Evolutionary conservation across 1,140 invertebrate genomes (phyloP).

Genomic region (Pinna nobilis): DNA sequence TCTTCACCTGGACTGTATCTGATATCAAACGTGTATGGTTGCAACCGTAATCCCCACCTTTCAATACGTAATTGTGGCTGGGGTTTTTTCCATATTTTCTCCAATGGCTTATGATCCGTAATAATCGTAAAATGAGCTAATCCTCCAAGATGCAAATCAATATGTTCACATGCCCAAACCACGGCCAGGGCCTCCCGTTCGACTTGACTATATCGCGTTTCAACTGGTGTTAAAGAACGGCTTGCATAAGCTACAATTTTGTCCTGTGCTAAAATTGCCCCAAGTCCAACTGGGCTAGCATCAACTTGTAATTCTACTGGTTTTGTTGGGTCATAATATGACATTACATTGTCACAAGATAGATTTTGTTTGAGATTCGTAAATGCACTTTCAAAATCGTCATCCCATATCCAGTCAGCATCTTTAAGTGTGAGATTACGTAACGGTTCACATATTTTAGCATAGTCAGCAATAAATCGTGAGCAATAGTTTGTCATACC

Average conservation of each 20-base stretch:
- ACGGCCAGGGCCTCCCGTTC: slow-evolving; percentile 75
- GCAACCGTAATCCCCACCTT: slow-evolving; percentile 49
- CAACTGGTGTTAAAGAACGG: slow-evolving; percentile 39
- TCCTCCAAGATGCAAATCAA: slow-evolving; percentile 72
- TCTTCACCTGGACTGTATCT: slow-evolving; percentile 14
- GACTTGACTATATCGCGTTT: slow-evolving; percentile 69
- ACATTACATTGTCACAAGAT: slow-evolving; percentile 33
- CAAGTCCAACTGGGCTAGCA: slow-evolving; percentile 43
- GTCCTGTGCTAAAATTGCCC: slow-evolving; percentile 35
- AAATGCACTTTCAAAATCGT: slow-evolving; percentile 32
- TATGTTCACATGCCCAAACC: slow-evolving; percentile 72
- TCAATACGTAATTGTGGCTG: slow-evolving; percentile 42
- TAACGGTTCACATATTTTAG: slow-evolving; percentile 57
- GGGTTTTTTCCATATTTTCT: slow-evolving; percentile 49
- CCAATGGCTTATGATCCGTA: slow-evolving; percentile 72
- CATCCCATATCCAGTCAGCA: slow-evolving; percentile 25
- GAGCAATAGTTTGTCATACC: slow-evolving; percentile 56
- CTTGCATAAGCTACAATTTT: slow-evolving; percentile 49
- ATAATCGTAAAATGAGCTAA: slow-evolving; percentile 60
- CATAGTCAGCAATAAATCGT: slow-evolving; percentile 51
- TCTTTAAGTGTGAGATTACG: slow-evolving; percentile 60
- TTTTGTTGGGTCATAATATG: slow-evolving; percentile 47
- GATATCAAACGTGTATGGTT: slow-evolving; percentile 33
- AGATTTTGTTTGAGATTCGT: slow-evolving; percentile 24
- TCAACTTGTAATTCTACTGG: slow-evolving; percentile 33